Evolutionary conservation across 2,797 vertebrate genomes (phyloP).

Genomic region (Allobates femoralis): DNA sequence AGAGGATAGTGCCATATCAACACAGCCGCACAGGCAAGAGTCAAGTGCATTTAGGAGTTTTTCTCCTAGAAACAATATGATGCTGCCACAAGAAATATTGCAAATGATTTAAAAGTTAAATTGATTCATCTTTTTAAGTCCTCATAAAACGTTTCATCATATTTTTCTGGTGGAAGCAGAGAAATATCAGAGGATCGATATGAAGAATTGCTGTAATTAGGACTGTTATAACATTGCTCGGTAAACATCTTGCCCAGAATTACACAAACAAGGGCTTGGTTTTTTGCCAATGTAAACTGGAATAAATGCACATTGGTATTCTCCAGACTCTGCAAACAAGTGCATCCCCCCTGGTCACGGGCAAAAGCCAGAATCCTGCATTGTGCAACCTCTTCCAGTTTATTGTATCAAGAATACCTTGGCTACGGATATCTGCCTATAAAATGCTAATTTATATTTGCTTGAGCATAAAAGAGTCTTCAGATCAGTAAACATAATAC

Average conservation of each 20-base stretch:
- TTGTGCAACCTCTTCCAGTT: not conserved
- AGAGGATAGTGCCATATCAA: no score
- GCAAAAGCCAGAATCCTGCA: slow-evolving; percentile 16
- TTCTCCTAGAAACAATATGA: no score
- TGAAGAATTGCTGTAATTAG: slow-evolving; percentile 8
- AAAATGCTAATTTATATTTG: slow-evolving; percentile 20
- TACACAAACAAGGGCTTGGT: slow-evolving; percentile 37
- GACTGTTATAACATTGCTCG: slow-evolving; percentile 22
- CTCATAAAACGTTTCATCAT: not conserved
- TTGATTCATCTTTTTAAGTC: not conserved
- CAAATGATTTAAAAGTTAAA: not conserved
- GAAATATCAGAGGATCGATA: slow-evolving; percentile 45
- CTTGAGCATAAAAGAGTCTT: slow-evolving; percentile 14
- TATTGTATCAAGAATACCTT: slow-evolving; percentile 31
- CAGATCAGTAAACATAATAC: slow-evolving; percentile 7
- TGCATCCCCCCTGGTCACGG: not conserved
- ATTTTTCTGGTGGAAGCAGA: not conserved
- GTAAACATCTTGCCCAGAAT: slow-evolving; percentile 36
- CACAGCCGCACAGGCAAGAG: no score
- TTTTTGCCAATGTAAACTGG: slow-evolving; percentile 28
- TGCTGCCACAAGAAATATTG: not conserved
- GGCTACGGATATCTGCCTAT: not conserved
- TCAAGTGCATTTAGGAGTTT: no score
- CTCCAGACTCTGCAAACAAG: slow-evolving; percentile 15
- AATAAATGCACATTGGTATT: slow-evolving; percentile 30